Base-by-base conservation (phyloP, 2,888 invertebrate genomes). In the Eurytoma californica region DNA sequence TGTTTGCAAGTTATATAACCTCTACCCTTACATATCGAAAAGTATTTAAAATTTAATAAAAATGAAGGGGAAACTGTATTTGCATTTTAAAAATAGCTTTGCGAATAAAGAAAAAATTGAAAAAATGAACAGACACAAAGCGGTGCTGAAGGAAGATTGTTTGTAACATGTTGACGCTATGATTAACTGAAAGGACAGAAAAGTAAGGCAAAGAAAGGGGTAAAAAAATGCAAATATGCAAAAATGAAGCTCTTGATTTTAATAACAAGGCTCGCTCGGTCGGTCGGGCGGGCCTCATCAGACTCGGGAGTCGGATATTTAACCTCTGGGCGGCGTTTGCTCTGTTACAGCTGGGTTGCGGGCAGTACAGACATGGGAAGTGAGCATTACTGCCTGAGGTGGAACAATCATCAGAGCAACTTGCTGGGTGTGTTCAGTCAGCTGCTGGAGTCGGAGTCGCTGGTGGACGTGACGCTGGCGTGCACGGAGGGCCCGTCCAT, bases 361-460 rank as follows among this genome's bases (percentile, higher is more conserved):
- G 94, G 94, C 95, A 94, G 94, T 95, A 95, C 94, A 96, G 96
- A 96, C 95, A 96, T 96, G 96, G 96, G 96, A 95, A 97, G 97
- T 96, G 97, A 97, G 95, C 97, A 97, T 94, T 97, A 97, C 95
- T 97, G 97, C 94, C 95, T 97, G 94, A 96, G 97, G 95, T 97
- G 97, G 97, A 97, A 97, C 95, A 97, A 97, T 96, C 97, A 97
- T 96, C 97, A 97, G 94, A 96, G 96, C 94, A 97, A 97, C 95
- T 95, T 97, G 94, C 95, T 97, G 94, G 97, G 96, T 93, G 97
- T 97, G 92, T 97, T 97, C 94, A 97, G 96, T 94, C 97, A 97
- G 94, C 94, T 97, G 93, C 94, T 97, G 91, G 96, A 96, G 93
- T 96, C 97, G 94, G 97, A 97, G 93, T 96, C 96, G 92, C 94